phyloP scores from a whole-genome alignment of 92 coral and sea anemone species.

The Porites cylindrica region DNA sequence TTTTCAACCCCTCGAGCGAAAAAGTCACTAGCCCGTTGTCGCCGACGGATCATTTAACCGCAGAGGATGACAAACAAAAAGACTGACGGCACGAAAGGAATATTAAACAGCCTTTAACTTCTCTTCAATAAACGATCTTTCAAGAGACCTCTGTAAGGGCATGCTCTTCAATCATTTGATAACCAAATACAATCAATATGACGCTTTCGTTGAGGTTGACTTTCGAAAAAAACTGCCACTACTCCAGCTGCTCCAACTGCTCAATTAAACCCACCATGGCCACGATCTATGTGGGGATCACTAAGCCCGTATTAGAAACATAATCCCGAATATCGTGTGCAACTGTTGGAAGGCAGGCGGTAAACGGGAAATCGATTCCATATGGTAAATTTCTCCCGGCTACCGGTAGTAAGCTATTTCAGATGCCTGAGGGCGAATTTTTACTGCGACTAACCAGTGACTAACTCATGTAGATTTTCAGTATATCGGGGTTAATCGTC shows the following conservation, averaged over 20 bases:
- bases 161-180: not conserved
- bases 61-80: not conserved
- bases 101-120: too few species aligned
- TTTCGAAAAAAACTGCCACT: too few species aligned
- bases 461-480: not conserved
- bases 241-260: too few species aligned
- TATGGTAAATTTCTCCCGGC: not conserved
- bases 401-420: not conserved
- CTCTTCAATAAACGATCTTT: slow-evolving; percentile 7
- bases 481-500: slow-evolving; percentile 31
- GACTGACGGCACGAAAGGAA: not conserved
- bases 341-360: not conserved
- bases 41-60: not conserved
- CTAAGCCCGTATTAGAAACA: not conserved
- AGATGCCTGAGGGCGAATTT: not conserved
- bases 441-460: too few species aligned
- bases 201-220: not conserved
- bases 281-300: too few species aligned
- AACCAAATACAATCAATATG: not conserved
- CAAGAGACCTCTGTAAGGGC: not conserved
- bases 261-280: too few species aligned
- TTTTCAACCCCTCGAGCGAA: not conserved
- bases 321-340: not conserved
- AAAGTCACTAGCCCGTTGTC: not conserved
- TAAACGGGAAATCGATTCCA: not conserved